These are phyloP conservation scores for Andrena dorsata DNA, from an alignment of 2,888 invertebrate genomes.

Conservation along the genomic window DNA sequence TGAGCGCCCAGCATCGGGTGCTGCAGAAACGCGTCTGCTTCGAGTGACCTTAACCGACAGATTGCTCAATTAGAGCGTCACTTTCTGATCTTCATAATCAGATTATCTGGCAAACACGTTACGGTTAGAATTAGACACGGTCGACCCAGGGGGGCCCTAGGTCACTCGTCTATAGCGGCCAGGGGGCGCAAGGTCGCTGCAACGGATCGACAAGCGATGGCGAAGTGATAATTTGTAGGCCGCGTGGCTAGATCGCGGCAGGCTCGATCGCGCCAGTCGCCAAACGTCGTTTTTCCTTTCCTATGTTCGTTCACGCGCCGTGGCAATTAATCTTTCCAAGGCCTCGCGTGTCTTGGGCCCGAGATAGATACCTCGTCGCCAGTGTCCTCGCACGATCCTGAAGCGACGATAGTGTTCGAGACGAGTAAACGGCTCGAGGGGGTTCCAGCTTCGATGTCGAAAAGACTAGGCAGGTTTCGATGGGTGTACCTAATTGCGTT, in stretches of 20 bases:
- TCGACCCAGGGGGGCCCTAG: neutral
- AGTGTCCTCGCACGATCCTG: neutral
- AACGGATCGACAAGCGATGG: neutral
- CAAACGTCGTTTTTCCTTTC: neutral
- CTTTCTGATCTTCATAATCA: conserved; percentile 52
- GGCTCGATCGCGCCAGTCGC: neutral
- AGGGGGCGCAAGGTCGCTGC: neutral
- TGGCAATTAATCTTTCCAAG: conserved; percentile 24
- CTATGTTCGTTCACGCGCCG: neutral
- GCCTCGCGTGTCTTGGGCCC: conserved; percentile 13
- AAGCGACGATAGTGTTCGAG: neutral
- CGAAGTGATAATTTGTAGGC: neutral
- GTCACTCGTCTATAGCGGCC: neutral
- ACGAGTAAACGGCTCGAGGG: neutral
- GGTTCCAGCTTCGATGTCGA: conserved; percentile 1
- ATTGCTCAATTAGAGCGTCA: conserved; percentile 49
- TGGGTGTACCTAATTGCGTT: conserved; percentile 1
- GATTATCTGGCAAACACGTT: conserved; percentile 43
- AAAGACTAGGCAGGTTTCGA: neutral
- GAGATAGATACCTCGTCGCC: neutral
- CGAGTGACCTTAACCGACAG: conserved; percentile 57
- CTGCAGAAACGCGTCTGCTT: conserved; percentile 26
- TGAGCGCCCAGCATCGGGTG: neutral
- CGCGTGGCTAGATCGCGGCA: neutral
- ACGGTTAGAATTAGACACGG: conserved; percentile 25